Evolutionary conservation across 2,797 vertebrate species (phyloP), one percentile per base, ranked within the genome.

Genomic region (Sylvia borin): DNA sequence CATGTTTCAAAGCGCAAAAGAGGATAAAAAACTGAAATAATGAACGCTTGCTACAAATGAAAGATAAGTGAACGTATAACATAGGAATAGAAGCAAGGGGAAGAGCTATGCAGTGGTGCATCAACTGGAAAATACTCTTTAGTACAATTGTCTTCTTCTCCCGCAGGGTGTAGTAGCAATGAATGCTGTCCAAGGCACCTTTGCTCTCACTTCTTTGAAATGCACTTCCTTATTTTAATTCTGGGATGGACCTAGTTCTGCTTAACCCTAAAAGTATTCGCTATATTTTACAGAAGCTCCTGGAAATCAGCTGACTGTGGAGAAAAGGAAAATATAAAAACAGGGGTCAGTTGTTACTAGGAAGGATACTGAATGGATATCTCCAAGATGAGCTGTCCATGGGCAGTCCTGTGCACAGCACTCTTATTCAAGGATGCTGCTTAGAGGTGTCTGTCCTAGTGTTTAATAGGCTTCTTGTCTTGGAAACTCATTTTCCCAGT

Each of bases 101-200:
- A 26, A 65, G 61, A 88, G 4, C 4, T 65, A 58, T 77, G 58
- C 71, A 68, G 32, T 10, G 21, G 13, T 74, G 13, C 4, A 25
- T 32, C 0, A 0, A 7, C 18, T 53, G 8, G 19, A 86, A 73
- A 80, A 67, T 53, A 43, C 7, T 16, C 5, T 51, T 66, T 38
- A 38, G 45, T 65, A 24, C 16, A 51, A 14, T 31, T 62, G 16
- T 26, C 7, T 61, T 70, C 6, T 78, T 76, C 40, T 47, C 22
- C 22, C 5, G 7, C 31, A 31, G 60, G 48, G 7, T 60, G 9
- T 13, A 38, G 13, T 8, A 79, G 27, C 14, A 18, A 11, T 68
- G 42, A 48, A 57, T 75, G 16, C 17, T 67, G 34, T 54, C 47
- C n/a, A 51, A 91, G 40, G 13, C 51, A 89, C 5, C 2, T 90